These are phyloP conservation scores for Chelon labrosus DNA, from an alignment of 2,797 vertebrate genomes.

Conservation along the genomic window DNA sequence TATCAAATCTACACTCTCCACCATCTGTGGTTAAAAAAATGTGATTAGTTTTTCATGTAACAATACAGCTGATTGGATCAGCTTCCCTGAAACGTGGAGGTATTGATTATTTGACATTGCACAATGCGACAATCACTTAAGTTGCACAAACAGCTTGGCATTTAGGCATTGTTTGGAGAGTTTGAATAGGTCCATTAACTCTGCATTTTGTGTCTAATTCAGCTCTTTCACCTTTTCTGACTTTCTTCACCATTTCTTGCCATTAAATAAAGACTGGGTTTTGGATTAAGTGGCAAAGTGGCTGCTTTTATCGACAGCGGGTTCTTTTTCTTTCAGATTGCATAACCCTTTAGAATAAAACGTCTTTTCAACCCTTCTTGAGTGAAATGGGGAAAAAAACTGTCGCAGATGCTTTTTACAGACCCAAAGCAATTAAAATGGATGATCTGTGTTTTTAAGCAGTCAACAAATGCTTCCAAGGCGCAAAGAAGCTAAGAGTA, in stretches of 20 bases:
- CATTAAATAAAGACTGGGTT: slow-evolving; percentile 23
- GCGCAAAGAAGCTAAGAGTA: neutral
- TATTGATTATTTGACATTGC: slow-evolving; percentile 36
- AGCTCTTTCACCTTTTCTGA: neutral
- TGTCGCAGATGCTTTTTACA: slow-evolving; percentile 1
- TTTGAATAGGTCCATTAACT: neutral
- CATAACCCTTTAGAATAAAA: slow-evolving; percentile 12
- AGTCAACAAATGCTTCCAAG: no score
- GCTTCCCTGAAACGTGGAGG: neutral
- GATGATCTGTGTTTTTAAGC: neutral
- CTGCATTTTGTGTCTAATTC: slow-evolving; percentile 18
- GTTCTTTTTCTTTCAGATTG: slow-evolving; percentile 35
- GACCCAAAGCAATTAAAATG: slow-evolving; percentile 7
- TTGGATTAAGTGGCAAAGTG: slow-evolving; percentile 30
- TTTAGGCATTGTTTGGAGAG: neutral
- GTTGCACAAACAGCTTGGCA: neutral
- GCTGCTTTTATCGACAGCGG: slow-evolving; percentile 25
- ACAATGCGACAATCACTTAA: slow-evolving; percentile 37
- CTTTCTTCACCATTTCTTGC: slow-evolving; percentile 30
- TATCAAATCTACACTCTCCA: neutral
- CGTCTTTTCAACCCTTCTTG: slow-evolving; percentile 5
- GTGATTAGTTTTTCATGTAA: slow-evolving; percentile 7
- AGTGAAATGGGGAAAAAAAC: neutral
- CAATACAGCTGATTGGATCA: slow-evolving; percentile 44
- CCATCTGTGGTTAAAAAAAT: neutral